Percentiles rank a stretch among this genome's conserved stretches.
Evolutionary conservation across 2,797 vertebrate genomes (phyloP).

Genomic region (Coccyzus lansbergi): DNA sequence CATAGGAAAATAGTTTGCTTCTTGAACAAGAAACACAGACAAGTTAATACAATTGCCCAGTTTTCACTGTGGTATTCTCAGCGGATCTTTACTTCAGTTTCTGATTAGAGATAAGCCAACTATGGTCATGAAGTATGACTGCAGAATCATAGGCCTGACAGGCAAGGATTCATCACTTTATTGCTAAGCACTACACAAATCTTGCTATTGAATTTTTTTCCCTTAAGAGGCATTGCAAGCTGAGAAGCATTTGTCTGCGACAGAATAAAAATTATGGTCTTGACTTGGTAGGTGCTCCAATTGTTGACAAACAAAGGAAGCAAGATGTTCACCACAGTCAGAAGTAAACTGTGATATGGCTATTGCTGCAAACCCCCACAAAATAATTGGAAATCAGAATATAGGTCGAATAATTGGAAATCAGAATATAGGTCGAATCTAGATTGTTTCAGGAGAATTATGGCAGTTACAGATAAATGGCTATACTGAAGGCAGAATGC

Average conservation of each 20-base stretch:
- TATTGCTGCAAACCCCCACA: neutral
- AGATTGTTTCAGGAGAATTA: neutral
- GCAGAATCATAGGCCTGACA: neutral
- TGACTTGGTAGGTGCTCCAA: neutral
- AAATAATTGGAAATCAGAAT: neutral
- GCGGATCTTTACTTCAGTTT: neutral
- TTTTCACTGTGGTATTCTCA: neutral
- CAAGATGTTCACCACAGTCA: fast-evolving
- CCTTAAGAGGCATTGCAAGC: neutral
- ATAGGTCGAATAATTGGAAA: neutral
- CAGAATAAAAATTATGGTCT: neutral
- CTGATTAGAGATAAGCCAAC: neutral
- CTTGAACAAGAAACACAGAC: neutral
- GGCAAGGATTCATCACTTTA: neutral
- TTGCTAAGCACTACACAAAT: neutral
- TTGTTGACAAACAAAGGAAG: neutral
- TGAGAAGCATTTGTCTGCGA: neutral
- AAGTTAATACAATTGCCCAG: neutral
- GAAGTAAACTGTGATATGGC: neutral
- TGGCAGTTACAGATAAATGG: neutral
- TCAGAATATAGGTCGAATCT: neutral
- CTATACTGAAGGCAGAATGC: neutral
- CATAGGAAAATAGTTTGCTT: neutral
- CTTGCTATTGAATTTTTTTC: neutral
- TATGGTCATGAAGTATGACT: fast-evolving